Percentiles rank a stretch among this genome's conserved stretches.
Conservation (phyloP, 2,888 invertebrate species). For the Stomorhina lunata region DNA sequence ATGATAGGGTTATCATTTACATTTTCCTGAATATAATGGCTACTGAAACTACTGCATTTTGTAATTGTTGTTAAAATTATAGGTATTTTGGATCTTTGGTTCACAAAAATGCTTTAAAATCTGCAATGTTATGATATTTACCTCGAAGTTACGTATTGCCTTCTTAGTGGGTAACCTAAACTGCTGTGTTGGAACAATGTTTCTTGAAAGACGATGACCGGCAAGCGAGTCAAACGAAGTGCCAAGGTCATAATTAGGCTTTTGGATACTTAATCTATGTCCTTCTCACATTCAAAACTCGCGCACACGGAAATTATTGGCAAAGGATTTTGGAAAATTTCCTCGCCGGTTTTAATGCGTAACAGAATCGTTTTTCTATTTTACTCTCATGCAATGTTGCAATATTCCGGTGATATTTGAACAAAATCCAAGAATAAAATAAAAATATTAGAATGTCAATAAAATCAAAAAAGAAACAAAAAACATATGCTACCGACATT, state of each 20-base stretch:
- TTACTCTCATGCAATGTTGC: background rate
- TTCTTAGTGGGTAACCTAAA: slow-evolving; percentile 39
- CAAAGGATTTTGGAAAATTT: background rate
- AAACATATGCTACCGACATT: slow-evolving; percentile 10
- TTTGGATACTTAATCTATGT: background rate
- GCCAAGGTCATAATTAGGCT: slow-evolving; percentile 72
- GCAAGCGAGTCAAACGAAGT: slow-evolving; percentile 71
- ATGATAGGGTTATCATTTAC: too few relatives aligned
- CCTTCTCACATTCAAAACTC: background rate
- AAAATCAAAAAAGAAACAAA: background rate
- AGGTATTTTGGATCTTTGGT: too few relatives aligned
- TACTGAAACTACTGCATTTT: too few relatives aligned
- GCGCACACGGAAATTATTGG: background rate
- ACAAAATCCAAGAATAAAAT: slow-evolving; percentile 21
- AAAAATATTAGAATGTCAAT: slow-evolving; percentile 44
- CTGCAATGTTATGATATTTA: slow-evolving; percentile 26
- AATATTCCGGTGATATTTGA: slow-evolving; percentile 34
- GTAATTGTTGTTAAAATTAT: too few relatives aligned
- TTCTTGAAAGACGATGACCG: slow-evolving; percentile 58
- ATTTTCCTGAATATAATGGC: too few relatives aligned
- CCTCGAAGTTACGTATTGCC: slow-evolving; percentile 67
- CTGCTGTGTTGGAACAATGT: slow-evolving; percentile 50
- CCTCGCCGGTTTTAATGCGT: background rate
- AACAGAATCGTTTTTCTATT: background rate
- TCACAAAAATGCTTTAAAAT: too few relatives aligned